These are phyloP conservation scores for Holothuria leucospilota DNA, from an alignment of 53 echinoderm and acorn worm species.

Conservation along the genomic window DNA sequence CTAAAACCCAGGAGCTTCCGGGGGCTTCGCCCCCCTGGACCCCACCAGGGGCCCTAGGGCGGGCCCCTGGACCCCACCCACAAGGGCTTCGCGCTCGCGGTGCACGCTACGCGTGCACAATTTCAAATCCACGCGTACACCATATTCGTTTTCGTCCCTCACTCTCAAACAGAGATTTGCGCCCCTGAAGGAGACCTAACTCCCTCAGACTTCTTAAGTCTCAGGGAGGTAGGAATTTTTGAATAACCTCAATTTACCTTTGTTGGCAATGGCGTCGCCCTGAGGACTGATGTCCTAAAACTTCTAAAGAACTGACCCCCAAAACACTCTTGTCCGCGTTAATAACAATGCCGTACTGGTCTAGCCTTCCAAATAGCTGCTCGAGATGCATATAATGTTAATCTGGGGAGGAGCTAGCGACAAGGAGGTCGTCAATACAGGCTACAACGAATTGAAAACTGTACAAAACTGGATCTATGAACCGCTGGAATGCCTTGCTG, in stretches of 20 bases:
- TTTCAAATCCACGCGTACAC: no score
- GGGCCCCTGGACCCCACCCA: no score
- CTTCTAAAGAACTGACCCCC: background rate
- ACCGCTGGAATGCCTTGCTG: constrained; percentile 49
- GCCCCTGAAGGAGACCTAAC: constrained; percentile 51
- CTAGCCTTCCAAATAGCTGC: constrained; percentile 22
- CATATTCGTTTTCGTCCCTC: no score
- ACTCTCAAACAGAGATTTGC: no score
- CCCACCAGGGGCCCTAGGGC: no score
- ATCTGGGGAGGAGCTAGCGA: constrained; percentile 25
- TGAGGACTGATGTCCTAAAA: constrained; percentile 51
- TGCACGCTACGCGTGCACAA: no score
- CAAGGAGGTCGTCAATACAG: constrained; percentile 57
- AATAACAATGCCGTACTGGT: constrained; percentile 47
- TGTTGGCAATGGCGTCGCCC: constrained; percentile 1
- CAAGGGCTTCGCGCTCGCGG: no score
- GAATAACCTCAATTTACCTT: constrained; percentile 50
- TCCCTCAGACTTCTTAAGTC: constrained; percentile 8
- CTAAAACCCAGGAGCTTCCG: no score
- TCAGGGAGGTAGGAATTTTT: constrained; percentile 48
- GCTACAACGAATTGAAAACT: constrained; percentile 45
- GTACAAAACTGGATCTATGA: constrained; percentile 31
- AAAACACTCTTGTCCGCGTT: constrained; percentile 51
- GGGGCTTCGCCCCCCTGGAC: no score
- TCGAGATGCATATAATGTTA: constrained; percentile 35